Base-by-base conservation (phyloP, 2,797 vertebrate genomes). In the Sarcoramphus papa region DNA sequence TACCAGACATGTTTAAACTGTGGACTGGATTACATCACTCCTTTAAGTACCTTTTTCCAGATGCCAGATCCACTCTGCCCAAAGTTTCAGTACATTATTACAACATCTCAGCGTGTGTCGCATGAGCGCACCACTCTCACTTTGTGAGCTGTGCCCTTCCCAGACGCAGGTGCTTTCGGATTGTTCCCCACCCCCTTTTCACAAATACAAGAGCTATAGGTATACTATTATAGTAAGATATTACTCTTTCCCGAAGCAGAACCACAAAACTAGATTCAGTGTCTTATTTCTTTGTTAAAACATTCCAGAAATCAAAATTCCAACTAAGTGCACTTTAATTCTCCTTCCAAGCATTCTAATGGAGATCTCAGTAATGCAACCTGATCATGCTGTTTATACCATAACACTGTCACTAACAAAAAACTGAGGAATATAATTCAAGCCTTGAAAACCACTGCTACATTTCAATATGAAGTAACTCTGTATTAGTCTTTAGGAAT, bases 51-150 rank as follows among this genome's bases (percentile, higher is more conserved):
- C 10, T 62, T 85, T 14, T 35, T 25, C 24, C 67, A 69, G 6
- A 30, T n/a, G 37, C 16, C 51, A 90, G 12, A 65, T 17, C 6
- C 51, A 56, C 54, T 74, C 62, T 53, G n/a, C 28, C 28, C 19
- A 1, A 48, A 51, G 35, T 50, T 73, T 50, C 81, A 50, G 14
- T 24, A 15, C 2, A 3, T 20, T 28, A 43, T 0, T 40, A 25
- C 17, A 30, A 24, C 10, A 31, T 7, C 14, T 56, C 41, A 19
- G 19, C 2, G 2, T 15, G 7, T 8, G 15, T 11, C 2, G 0
- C 56, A 24, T 2, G 9, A 21, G 22, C 1, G 3, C 30, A 12
- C 43, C 23, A 4, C 10, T 43, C 43, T 63, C 24, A 16, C 27
- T 50, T 80, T 25, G 28, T 6, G 4, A 85, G 65, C n/a, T 24